Percentiles rank a stretch among this genome's conserved stretches.
Conservation (phyloP, 2,113 vertebrate species). For the Periophthalmodon schlosseri region DNA sequence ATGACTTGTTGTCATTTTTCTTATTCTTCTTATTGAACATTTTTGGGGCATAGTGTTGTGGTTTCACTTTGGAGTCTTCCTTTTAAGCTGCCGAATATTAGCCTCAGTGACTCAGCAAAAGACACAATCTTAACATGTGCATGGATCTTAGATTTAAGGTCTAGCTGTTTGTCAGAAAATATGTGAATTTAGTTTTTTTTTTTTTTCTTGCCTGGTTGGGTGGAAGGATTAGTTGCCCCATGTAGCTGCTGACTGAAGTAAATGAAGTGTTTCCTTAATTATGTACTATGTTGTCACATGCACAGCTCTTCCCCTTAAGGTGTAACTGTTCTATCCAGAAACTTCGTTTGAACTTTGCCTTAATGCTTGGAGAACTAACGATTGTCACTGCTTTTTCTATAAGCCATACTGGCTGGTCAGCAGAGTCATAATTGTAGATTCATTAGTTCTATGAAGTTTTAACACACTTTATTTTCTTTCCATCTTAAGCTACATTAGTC, state of each 20-base stretch:
- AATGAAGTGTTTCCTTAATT: constrained; percentile 16
- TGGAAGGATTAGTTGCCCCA: constrained; percentile 25
- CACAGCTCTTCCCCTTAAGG: constrained; percentile 21
- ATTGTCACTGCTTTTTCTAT: constrained; percentile 58
- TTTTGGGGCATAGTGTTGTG: constrained; percentile 46
- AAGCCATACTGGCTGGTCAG: constrained; percentile 75
- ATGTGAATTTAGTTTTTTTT: constrained; percentile 24
- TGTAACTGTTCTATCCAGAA: constrained; percentile 26
- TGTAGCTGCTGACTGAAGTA: constrained; percentile 40
- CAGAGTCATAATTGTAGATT: constrained; percentile 40
- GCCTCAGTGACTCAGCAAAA: constrained; percentile 21
- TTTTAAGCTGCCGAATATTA: constrained; percentile 53
- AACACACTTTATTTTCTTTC: constrained; percentile 18
- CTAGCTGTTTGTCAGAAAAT: constrained; percentile 25
- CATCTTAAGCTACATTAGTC: constrained; percentile 18
- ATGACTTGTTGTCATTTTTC: constrained; percentile 46
- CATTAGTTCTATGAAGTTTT: constrained; percentile 19
- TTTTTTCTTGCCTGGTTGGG: constrained; percentile 9
- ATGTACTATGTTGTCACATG: constrained; percentile 22
- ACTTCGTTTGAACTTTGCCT: constrained; percentile 69
- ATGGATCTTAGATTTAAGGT: constrained; percentile 15
- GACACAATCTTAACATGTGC: constrained; percentile 15
- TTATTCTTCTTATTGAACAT: constrained; percentile 45
- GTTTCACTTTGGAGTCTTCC: constrained; percentile 68
- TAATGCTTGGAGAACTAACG: constrained; percentile 63